Evolutionary conservation across 2,888 invertebrate genomes (phyloP).

Genomic region (Parapristionchus giblindavisi): DNA sequence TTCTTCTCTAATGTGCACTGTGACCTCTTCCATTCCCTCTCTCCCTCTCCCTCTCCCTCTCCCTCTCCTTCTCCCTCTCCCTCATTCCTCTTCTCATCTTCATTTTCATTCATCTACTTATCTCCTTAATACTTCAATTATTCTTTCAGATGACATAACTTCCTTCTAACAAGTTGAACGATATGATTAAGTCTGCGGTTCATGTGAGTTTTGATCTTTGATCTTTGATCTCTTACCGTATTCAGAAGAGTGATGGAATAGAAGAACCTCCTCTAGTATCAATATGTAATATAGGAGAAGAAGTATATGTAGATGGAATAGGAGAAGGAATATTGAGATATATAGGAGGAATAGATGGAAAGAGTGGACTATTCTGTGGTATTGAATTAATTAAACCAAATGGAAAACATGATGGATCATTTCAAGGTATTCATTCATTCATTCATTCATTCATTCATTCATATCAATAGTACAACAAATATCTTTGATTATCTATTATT

Average conservation of each 20-base stretch:
- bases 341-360: conserved; percentile 76
- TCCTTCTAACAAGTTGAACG: not conserved
- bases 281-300: conserved; percentile 4
- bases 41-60: conserved; percentile 7
- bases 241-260: conserved; percentile 7
- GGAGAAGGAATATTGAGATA: conserved; percentile 74
- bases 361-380: conserved; percentile 77
- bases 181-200: conserved; percentile 16
- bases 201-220: not conserved
- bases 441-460: no score
- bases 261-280: conserved; percentile 9
- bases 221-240: not conserved
- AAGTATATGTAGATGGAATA: conserved; percentile 18
- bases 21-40: not conserved
- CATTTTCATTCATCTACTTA: not conserved
- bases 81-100: conserved; percentile 10
- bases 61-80: not conserved
- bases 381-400: conserved; percentile 75
- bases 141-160: conserved; percentile 15
- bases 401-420: conserved; percentile 77
- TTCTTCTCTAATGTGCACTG: not conserved
- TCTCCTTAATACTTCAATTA: not conserved
- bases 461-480: no score
- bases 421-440: conserved; percentile 51
- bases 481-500: no score